A percentile compares a stretch with the other conserved stretches of the same genome.
These are phyloP conservation scores for Philonicus albiceps DNA, from an alignment of 2,888 invertebrate genomes.

Conservation along the genomic window DNA sequence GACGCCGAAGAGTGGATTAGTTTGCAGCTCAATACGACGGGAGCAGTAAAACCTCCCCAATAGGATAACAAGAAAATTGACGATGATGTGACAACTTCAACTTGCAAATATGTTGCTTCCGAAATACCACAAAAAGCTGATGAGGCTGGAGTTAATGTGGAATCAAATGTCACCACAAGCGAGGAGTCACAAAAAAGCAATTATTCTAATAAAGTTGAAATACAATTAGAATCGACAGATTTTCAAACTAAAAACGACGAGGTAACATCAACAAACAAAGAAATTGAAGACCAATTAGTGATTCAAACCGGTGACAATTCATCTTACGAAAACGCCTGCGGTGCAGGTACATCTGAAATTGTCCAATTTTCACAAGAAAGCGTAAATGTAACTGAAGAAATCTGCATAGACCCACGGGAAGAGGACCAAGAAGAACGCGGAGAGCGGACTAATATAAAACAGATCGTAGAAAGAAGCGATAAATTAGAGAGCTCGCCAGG, in stretches of 20 bases:
- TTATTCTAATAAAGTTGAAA: not conserved
- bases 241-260: constrained; percentile 48
- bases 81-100: constrained; percentile 23
- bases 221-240: not conserved
- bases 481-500: constrained; percentile 54
- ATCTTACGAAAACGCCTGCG: not conserved
- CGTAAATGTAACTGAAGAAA: constrained; percentile 51
- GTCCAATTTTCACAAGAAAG: constrained; percentile 59
- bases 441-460: constrained; percentile 61
- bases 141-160: constrained; percentile 40
- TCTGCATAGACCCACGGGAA: constrained; percentile 54
- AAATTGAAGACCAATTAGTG: constrained; percentile 49
- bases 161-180: constrained; percentile 53
- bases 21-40: constrained; percentile 53
- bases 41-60: not conserved
- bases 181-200: constrained; percentile 48
- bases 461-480: constrained; percentile 57
- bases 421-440: constrained; percentile 61
- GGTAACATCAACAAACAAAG: constrained; percentile 51
- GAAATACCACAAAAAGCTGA: not conserved
- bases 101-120: not conserved
- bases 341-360: constrained; percentile 34
- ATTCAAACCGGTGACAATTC: not conserved
- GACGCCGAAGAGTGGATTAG: constrained; percentile 62
- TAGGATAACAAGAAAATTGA: constrained; percentile 1